Base-by-base conservation (phyloP, 2,888 invertebrate genomes). In the Petrophora chlorosata region DNA sequence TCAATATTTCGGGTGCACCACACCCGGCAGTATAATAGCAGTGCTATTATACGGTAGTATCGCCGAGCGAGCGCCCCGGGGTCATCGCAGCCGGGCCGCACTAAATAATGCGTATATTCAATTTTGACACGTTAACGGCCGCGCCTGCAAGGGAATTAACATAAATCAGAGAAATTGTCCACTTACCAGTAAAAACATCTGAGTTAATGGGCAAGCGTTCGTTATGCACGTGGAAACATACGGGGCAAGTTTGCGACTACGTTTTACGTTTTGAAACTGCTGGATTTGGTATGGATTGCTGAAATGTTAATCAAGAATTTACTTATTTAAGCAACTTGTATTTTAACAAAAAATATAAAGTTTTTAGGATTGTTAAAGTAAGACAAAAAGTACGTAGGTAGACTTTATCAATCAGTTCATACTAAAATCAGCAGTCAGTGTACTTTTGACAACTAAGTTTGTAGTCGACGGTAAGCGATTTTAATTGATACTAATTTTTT, bases 91-190 rank as follows among this genome's bases (percentile, higher is more conserved):
- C 12, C 33, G 26, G 49, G 43, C 50, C 33, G 26, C 52, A 48
- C 50, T 57, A 57, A 53, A 57, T 52, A 48, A 51, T 45, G 28
- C 43, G 17, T 43, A 50, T 47, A 52, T 56, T 50, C 45, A 42
- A 42, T 48, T 45, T 28, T 52, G 56, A 55, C 56, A 55, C 53
- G 51, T 51, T 49, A 51, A 48, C 51, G 54, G 50, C n/a, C 32
- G 23, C 26, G 38, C 35, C 29, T 17, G 14, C 17, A 13, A 22
- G 12, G 14, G 14, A 28, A 50, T 50, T 50, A 50, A 44, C 49
- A 49, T 49, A 49, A 50, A 43, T 50, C 49, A 39, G 22, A 28
- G 43, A 50, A 43, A 50, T 50, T 50, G 43, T 50, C 49, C 49
- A 50, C 49, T 50, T 50, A 50, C 49, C 23, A 26, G 43, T 35